Conservation (phyloP, 2,888 invertebrate species). For the Lottia gigantea region DNA sequence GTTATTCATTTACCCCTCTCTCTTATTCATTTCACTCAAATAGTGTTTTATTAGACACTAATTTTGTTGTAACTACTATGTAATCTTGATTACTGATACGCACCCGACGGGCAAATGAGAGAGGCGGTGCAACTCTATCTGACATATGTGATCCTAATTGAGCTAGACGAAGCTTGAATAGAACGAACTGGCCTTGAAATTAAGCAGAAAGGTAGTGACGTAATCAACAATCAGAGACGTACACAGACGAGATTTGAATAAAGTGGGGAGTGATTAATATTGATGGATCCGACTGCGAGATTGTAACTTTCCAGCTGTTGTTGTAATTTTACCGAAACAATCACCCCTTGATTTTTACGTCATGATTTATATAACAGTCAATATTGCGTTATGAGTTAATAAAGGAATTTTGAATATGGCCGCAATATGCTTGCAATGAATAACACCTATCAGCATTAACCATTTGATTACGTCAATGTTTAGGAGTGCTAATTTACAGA, state of each 20-base stretch:
- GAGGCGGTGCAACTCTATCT: neutral
- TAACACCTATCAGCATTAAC: too few species aligned
- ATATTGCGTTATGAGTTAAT: too few species aligned
- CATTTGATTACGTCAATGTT: too few species aligned
- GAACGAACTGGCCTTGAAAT: neutral
- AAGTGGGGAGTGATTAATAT: slow-evolving; percentile 1
- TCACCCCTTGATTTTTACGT: too few species aligned
- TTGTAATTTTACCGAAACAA: neutral
- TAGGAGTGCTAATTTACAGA: too few species aligned
- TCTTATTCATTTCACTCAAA: slow-evolving; percentile 1
- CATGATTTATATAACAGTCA: too few species aligned
- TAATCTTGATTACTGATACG: neutral
- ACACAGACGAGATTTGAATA: neutral
- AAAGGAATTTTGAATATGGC: too few species aligned
- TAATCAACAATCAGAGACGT: slow-evolving; percentile 1
- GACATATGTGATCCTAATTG: slow-evolving; percentile 1
- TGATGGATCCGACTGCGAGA: slow-evolving; percentile 1
- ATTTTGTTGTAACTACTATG: slow-evolving; percentile 8
- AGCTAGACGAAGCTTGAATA: slow-evolving; percentile 1
- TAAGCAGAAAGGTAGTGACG: neutral
- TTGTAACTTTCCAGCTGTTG: neutral
- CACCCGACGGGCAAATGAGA: neutral
- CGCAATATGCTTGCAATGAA: too few species aligned
- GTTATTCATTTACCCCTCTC: too few species aligned
- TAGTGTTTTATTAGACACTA: slow-evolving; percentile 1